phyloP scores from a whole-genome alignment of 1,140 invertebrate genomes.

The Cataglyphis hispanica region DNA sequence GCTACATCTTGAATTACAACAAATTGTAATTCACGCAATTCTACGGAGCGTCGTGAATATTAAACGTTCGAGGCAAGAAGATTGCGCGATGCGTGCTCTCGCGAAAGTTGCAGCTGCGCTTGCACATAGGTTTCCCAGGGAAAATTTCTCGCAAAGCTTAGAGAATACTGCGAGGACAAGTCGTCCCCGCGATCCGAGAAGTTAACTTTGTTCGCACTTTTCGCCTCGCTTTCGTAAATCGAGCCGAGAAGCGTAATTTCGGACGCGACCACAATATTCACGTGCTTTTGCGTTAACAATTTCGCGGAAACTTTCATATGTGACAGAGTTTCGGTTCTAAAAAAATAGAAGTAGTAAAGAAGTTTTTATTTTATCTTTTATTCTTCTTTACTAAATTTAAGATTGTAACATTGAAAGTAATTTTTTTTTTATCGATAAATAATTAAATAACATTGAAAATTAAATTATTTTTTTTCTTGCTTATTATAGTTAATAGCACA shows the following conservation, averaged over 20 bases:
- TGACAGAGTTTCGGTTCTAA: neutral
- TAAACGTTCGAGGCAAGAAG: slow-evolving; percentile 18
- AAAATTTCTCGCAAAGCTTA: slow-evolving; percentile 35
- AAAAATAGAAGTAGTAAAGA: neutral
- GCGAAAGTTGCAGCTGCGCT: slow-evolving; percentile 29
- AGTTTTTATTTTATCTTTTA: no score
- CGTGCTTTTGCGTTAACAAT: slow-evolving; percentile 6
- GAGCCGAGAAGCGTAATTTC: slow-evolving; percentile 11
- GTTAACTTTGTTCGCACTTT: slow-evolving; percentile 42
- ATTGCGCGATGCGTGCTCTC: neutral
- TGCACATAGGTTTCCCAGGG: neutral
- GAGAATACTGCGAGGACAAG: slow-evolving; percentile 5
- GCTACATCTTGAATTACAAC: slow-evolving; percentile 17
- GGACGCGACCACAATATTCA: slow-evolving; percentile 14
- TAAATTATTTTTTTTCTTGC: neutral
- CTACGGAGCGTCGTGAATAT: slow-evolving; percentile 23
- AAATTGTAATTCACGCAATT: slow-evolving; percentile 41
- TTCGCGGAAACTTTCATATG: slow-evolving; percentile 8
- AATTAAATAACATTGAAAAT: neutral
- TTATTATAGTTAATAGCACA: no score
- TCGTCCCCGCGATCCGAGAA: neutral
- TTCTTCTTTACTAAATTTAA: neutral
- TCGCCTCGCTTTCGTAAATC: slow-evolving; percentile 41
- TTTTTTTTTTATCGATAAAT: neutral
- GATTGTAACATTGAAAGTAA: neutral